Percentiles rank a stretch among this genome's conserved stretches.
These are phyloP conservation scores for Brachionus manjavacas DNA, from an alignment of 1,140 invertebrate genomes.

Conservation along the genomic window DNA sequence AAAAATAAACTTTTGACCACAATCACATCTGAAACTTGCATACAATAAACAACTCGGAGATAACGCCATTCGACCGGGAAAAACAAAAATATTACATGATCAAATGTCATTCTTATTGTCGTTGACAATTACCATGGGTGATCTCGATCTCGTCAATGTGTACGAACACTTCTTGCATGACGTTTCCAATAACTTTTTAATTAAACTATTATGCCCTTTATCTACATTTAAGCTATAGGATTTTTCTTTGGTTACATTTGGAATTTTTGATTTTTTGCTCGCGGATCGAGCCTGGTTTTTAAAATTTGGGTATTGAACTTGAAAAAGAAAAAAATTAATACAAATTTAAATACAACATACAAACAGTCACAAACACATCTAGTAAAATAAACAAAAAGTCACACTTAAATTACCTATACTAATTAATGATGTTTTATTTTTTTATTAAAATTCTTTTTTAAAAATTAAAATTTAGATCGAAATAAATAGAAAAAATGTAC, in stretches of 20 bases:
- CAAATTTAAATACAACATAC: neutral
- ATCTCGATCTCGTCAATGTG: neutral
- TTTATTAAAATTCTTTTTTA: neutral
- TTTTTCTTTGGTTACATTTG: neutral
- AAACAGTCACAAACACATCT: neutral
- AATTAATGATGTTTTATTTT: neutral
- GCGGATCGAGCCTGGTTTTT: neutral
- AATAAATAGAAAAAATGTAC: neutral
- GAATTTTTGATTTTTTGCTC: neutral
- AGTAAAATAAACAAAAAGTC: neutral
- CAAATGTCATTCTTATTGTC: neutral
- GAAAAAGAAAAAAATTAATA: neutral
- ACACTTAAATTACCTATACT: neutral
- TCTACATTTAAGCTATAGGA: neutral
- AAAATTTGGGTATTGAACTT: neutral
- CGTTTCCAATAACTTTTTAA: neutral
- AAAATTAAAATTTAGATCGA: neutral
- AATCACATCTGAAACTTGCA: neutral
- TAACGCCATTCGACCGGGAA: neutral
- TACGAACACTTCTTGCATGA: constrained; percentile 12
- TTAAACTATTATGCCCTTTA: constrained; percentile 10
- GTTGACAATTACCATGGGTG: neutral
- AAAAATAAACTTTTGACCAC: neutral
- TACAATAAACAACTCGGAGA: neutral
- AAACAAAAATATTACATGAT: neutral